Evolutionary conservation across 2,888 invertebrate genomes (phyloP), one percentile per base, ranked within the genome.

Genomic region (Sphecodes monilicornis): DNA sequence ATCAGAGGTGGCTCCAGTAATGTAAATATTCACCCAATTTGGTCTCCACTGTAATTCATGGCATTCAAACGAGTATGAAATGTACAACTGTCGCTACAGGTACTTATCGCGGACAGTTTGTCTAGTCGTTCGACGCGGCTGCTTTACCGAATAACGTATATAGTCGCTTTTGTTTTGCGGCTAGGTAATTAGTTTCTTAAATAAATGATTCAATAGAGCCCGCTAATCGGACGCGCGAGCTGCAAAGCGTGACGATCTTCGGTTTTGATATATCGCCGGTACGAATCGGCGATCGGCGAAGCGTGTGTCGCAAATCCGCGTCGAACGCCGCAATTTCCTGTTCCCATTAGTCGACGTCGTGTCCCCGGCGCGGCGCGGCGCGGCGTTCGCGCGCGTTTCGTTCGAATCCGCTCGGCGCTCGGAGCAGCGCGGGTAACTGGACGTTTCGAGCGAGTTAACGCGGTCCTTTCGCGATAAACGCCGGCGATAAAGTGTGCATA

Each of bases 201-300:
- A 57, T 39, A 18, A 79, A 73, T 60, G 84, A 84, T 80, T 64
- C 32, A 36, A 36, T 66, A 36, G 22, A 66, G 29, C 18, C 26
- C 5, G 29, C 26, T 29, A 64, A 64, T 16, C 60, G 60, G 16
- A 32, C 54, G 50, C 54, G 50, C 78, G 72, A 73, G 69, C 43
- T 74, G 64, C n/a, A 66, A 80, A 74, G 46, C 84, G 84, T 84
- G 85, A 80, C 84, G 78, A 76, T 76, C 71, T n/a, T 57, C 22
- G 57, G 43, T 57, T 54, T 70, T 43, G 76, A 79, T 84, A 18
- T 70, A 71, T 32, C 71, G 32, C 32, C 29, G 29, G 26, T 60
- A 29, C 57, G 57, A 60, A 60, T 60, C 57, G 16, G 46, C 64
- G 68, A 78, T 78, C 75, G 29, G 39, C 66, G 22, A 22, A 39